These are phyloP conservation scores for Vultur gryphus DNA, from an alignment of 2,797 vertebrate species.

Conservation along the genomic window DNA sequence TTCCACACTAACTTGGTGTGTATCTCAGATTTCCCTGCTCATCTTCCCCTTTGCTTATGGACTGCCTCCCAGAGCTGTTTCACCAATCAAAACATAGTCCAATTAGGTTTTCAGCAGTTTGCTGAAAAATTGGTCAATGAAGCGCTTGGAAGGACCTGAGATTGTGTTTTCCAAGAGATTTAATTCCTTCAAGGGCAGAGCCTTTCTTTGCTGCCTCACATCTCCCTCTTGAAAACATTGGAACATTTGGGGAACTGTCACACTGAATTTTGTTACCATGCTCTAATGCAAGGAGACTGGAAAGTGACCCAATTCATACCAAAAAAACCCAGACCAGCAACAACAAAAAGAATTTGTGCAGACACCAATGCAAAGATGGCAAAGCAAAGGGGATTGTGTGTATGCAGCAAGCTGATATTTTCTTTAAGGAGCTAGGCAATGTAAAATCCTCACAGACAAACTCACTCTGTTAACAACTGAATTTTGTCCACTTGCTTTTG, in stretches of 20 bases:
- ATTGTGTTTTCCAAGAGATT: neutral
- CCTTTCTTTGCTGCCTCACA: neutral
- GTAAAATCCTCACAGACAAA: neutral
- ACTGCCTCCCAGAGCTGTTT: neutral
- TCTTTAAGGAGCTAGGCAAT: neutral
- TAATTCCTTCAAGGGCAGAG: neutral
- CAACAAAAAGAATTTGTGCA: neutral
- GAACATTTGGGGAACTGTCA: conserved; percentile 12
- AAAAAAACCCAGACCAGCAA: neutral
- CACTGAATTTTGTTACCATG: neutral
- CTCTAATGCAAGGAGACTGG: neutral
- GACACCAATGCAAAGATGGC: neutral
- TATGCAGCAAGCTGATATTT: neutral
- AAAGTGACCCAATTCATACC: neutral
- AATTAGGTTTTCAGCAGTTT: neutral
- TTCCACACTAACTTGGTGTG: neutral
- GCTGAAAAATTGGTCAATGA: neutral
- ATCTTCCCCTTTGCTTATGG: neutral
- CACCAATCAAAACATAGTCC: neutral
- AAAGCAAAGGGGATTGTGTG: neutral
- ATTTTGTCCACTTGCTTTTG: neutral
- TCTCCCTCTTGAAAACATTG: neutral
- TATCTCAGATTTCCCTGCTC: neutral
- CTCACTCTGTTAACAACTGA: neutral
- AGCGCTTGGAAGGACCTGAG: neutral